Conservation (phyloP, 2,797 vertebrate species). For the Sebastes paucispinis region DNA sequence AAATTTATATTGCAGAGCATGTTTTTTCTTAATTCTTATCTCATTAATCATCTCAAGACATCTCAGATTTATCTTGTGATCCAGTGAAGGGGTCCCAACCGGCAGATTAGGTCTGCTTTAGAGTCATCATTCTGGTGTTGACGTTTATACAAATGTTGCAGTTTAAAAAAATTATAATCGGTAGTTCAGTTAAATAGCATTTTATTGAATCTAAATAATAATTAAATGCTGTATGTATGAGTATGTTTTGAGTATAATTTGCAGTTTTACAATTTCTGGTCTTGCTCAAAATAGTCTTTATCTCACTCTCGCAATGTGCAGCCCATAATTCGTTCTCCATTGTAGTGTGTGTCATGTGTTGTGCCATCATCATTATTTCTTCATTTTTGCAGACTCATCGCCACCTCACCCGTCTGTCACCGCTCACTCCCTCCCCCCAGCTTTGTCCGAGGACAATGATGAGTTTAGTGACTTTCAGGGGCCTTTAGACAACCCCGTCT, state of each 20-base stretch:
- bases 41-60: not conserved
- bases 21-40: not conserved
- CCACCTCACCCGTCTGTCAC: constrained; percentile 91
- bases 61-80: not conserved
- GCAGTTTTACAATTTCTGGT: constrained; percentile 30
- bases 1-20: not conserved
- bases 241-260: not conserved
- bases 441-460: constrained; percentile 89
- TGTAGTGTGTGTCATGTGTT: constrained; percentile 61
- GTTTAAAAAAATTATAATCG: not conserved
- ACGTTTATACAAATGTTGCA: not conserved
- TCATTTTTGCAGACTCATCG: constrained; percentile 96
- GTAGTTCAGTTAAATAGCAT: not conserved
- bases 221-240: not conserved
- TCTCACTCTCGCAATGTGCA: constrained; percentile 34
- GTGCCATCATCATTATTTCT: constrained; percentile 87
- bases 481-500: constrained; percentile 80
- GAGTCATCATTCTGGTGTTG: not conserved
- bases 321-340: constrained; percentile 62
- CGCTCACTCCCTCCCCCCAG: constrained; percentile 87
- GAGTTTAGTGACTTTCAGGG: constrained; percentile 99
- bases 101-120: not conserved
- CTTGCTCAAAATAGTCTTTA: constrained; percentile 32
- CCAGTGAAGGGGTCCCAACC: not conserved
- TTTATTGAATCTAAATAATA: not conserved